A percentile compares a stretch with the other conserved stretches of the same genome.
Evolutionary conservation across 2,113 vertebrate species (phyloP).

Genomic region (Sinocyclocheilus rhinocerous): DNA sequence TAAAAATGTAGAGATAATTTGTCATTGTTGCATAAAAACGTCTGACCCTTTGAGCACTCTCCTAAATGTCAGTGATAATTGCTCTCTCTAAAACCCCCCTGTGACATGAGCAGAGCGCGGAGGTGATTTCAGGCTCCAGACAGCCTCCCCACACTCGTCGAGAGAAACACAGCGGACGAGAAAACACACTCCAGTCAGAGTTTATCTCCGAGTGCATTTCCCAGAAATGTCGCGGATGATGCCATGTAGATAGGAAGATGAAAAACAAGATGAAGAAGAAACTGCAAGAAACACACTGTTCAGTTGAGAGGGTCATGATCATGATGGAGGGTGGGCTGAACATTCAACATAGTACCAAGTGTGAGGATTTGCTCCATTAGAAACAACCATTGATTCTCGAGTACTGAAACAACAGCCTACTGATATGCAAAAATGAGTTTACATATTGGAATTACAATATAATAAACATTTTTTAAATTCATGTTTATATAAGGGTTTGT

Average conservation of each 20-base stretch:
- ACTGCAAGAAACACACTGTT: not conserved
- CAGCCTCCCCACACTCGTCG: constrained; percentile 12
- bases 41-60: constrained; percentile 54
- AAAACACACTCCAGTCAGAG: not conserved
- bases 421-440: not conserved
- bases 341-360: not conserved
- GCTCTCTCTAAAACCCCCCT: constrained; percentile 40
- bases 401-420: not conserved
- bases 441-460: not conserved
- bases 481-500: too few relatives aligned
- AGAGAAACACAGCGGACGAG: not conserved
- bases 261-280: not conserved
- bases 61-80: constrained; percentile 70
- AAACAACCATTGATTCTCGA: not conserved
- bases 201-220: constrained; percentile 6
- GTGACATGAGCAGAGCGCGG: constrained; percentile 28
- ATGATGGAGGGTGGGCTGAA: not conserved
- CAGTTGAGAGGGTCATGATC: too few relatives aligned
- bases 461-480: too few relatives aligned
- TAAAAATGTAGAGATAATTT: constrained; percentile 44
- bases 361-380: not conserved
- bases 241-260: constrained; percentile 5
- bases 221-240: not conserved
- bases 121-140: constrained; percentile 32
- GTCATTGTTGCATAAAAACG: constrained; percentile 57